These are phyloP conservation scores for Aleiodes leptofemur DNA, from an alignment of 2,888 invertebrate species.

Conservation along the genomic window DNA sequence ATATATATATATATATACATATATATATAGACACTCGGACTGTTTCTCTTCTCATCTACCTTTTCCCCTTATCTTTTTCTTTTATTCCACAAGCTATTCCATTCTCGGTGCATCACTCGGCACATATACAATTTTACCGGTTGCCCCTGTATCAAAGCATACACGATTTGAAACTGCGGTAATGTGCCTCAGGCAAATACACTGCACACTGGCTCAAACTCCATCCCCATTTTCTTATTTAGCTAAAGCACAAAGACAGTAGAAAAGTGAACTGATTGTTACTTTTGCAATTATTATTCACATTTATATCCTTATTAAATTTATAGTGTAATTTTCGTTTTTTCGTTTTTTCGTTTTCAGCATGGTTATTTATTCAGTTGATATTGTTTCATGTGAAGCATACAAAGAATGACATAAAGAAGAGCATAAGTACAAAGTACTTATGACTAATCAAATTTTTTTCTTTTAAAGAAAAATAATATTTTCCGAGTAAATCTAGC, in stretches of 20 bases:
- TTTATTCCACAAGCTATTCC: constrained; percentile 9
- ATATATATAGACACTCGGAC: background rate
- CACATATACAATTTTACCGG: constrained; percentile 20
- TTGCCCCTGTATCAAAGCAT: constrained; percentile 15
- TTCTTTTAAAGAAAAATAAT: no score
- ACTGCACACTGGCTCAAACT: background rate
- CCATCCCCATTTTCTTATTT: constrained; percentile 15
- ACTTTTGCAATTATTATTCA: constrained; percentile 67
- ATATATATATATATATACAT: constrained; percentile 20
- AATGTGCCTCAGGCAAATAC: constrained; percentile 7
- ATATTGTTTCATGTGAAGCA: no score
- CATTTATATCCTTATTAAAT: no score
- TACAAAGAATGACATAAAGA: no score
- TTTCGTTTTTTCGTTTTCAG: no score
- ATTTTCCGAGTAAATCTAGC: no score
- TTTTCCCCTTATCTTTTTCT: constrained; percentile 31
- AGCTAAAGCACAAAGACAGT: background rate
- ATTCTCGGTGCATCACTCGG: constrained; percentile 26
- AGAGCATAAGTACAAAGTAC: no score
- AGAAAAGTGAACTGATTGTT: constrained; percentile 56
- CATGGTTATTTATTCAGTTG: no score
- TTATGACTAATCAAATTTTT: no score
- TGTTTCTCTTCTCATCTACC: constrained; percentile 30
- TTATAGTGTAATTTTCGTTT: no score
- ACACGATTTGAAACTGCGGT: constrained; percentile 14